Percentiles rank a stretch among this genome's conserved stretches.
Conservation (phyloP, 1,140 invertebrate genomes). For the Sesamia nonagrioides region DNA sequence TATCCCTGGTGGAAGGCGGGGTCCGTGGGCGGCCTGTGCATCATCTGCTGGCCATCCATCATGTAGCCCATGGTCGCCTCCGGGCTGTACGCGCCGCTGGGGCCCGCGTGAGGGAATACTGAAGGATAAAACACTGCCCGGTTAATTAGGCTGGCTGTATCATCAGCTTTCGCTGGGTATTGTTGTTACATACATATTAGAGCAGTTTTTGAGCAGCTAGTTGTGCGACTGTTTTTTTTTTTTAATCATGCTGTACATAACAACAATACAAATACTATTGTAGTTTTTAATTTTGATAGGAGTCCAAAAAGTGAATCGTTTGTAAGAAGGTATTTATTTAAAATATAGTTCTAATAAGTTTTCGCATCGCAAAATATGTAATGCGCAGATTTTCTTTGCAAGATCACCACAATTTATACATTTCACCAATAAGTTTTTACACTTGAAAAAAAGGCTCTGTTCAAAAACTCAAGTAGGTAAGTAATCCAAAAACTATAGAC, state of each 20-base stretch:
- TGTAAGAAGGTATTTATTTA: too few species aligned
- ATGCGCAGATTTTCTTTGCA: conserved; percentile 1
- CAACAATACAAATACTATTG: background rate
- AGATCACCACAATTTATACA: background rate
- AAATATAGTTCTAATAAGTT: too few species aligned
- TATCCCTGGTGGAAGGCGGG: conserved; percentile 96
- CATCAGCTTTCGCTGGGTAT: conserved; percentile 29
- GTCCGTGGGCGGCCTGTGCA: conserved; percentile 97
- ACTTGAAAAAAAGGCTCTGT: too few species aligned
- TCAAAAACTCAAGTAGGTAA: too few species aligned
- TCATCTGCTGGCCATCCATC: conserved; percentile 98
- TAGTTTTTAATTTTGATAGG: too few species aligned
- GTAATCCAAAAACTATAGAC: conserved; percentile 15
- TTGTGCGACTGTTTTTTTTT: too few species aligned
- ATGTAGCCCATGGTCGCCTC: conserved; percentile 98
- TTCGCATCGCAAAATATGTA: too few species aligned
- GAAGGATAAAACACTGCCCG: conserved; percentile 87
- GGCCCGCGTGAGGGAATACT: conserved; percentile 97
- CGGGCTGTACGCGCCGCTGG: conserved; percentile 97
- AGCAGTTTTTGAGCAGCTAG: too few species aligned
- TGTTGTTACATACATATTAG: background rate
- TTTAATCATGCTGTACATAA: too few species aligned
- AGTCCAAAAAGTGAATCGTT: too few species aligned
- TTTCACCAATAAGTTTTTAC: background rate
- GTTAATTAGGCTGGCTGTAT: conserved; percentile 80